Percentiles rank a stretch among this genome's conserved stretches.
Conservation (phyloP, 2,797 vertebrate genomes). For the Chaunax sp. region DNA sequence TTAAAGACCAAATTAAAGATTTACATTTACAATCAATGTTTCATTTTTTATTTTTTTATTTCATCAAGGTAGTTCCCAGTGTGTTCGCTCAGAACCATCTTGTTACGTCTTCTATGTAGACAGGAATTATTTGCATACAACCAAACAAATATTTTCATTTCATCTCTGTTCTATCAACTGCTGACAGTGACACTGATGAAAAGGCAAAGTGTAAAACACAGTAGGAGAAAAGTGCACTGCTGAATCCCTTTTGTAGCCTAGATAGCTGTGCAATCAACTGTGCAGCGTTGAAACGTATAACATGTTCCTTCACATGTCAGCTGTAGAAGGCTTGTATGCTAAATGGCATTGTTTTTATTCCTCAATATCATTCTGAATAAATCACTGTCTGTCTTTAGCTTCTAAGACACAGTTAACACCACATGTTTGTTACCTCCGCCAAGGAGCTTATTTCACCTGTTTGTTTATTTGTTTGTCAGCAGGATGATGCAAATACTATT, state of each 20-base stretch:
- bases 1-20: conserved; percentile 5
- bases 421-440: conserved; percentile 7
- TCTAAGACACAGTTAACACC: neutral
- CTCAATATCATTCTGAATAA: neutral
- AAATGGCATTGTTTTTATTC: neutral
- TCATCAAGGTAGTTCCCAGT: no score
- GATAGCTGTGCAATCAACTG: neutral
- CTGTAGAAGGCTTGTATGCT: neutral
- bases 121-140: conserved; percentile 4
- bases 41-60: no score
- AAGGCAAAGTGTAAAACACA: no score
- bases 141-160: neutral
- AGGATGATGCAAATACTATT: no score
- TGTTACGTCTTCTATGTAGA: neutral
- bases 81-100: neutral
- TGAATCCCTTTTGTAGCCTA: neutral
- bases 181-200: neutral
- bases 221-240: no score
- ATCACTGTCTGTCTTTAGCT: neutral
- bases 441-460: neutral
- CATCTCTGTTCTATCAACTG: no score
- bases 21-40: neutral
- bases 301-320: neutral
- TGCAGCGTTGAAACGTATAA: neutral
- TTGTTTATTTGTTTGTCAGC: no score